Conservation (phyloP, 2,888 invertebrate species). For the Podotricha telesiphe region DNA sequence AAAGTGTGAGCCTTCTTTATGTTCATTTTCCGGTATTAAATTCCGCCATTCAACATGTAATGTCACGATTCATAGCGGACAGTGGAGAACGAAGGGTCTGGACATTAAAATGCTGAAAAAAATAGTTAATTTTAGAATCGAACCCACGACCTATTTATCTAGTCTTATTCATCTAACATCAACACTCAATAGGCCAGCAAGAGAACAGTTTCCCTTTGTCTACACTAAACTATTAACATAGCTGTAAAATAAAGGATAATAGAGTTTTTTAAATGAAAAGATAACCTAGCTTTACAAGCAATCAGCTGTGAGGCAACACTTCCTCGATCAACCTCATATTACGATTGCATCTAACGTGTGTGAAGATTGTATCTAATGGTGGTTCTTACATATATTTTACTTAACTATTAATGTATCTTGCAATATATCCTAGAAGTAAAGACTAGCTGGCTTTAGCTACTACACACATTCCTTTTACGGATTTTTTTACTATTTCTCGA, state of each 20-base stretch:
- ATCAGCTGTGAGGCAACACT: slow-evolving; percentile 15
- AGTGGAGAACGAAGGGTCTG: no score
- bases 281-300: not conserved
- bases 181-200: no score
- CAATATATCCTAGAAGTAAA: not conserved
- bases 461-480: not conserved
- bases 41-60: no score
- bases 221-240: not conserved
- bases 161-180: no score
- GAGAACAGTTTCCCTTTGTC: not conserved
- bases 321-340: slow-evolving; percentile 19
- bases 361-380: slow-evolving; percentile 22
- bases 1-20: no score
- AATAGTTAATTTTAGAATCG: no score
- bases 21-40: no score
- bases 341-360: slow-evolving; percentile 18
- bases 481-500: no score
- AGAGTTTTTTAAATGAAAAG: slow-evolving; percentile 19
- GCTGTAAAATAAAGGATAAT: slow-evolving; percentile 15
- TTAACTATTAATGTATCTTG: slow-evolving; percentile 1
- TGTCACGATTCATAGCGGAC: no score
- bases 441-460: not conserved
- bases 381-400: slow-evolving; percentile 18
- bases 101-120: no score
- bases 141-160: no score